These are phyloP conservation scores for Pitta sordida DNA, from an alignment of 2,113 vertebrate species.

Conservation along the genomic window DNA sequence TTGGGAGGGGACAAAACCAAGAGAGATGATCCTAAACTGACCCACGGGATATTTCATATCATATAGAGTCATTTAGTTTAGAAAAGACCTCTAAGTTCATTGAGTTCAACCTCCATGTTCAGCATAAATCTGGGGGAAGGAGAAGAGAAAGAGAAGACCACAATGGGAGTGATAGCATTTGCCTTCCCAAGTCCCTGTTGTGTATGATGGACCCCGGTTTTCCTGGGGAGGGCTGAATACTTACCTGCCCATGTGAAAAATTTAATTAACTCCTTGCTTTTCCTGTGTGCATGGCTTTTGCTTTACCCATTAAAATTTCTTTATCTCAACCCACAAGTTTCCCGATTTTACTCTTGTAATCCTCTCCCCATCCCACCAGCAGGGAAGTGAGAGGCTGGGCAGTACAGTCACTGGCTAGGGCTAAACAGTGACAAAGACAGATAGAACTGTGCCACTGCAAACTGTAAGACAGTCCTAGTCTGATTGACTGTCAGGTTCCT, in stretches of 20 bases:
- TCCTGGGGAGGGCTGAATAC: neutral
- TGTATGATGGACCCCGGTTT: neutral
- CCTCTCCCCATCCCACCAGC: neutral
- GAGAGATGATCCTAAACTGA: neutral
- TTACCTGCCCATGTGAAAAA: neutral
- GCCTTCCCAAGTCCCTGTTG: neutral
- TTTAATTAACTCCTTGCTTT: neutral
- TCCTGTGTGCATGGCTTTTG: neutral
- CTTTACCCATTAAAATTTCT: neutral
- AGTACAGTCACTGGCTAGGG: neutral
- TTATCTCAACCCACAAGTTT: rapidly evolving
- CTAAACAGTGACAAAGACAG: neutral
- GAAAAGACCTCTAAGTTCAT: neutral
- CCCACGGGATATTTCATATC: neutral
- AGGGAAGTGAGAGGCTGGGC: rapidly evolving
- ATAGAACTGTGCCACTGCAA: neutral
- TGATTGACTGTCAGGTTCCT: neutral
- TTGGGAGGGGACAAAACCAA: neutral
- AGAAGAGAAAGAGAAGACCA: neutral
- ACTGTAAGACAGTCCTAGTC: neutral
- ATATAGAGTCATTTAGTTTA: neutral
- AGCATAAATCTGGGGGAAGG: neutral
- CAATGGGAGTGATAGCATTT: neutral
- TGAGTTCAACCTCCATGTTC: neutral
- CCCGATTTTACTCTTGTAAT: rapidly evolving